Base-by-base conservation (phyloP, 35 echinoderm and acorn worm species). In the Heliocidaris erythrogramma region DNA sequence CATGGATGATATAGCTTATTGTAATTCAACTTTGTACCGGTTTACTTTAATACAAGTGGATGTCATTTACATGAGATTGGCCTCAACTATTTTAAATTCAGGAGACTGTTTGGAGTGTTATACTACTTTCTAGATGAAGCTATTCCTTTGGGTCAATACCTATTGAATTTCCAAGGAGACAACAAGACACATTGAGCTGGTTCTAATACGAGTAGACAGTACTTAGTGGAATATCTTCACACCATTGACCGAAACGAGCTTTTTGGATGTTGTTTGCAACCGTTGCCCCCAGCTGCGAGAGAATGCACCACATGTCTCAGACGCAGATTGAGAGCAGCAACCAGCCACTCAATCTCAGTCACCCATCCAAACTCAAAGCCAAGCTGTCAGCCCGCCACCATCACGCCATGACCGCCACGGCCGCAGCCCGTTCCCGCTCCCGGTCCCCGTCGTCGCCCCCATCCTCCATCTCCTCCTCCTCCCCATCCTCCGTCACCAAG, bases 221-320 rank as follows among this genome's bases (percentile, higher is more conserved):
- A 21, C 24, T 78, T n/a, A 42, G 65, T 78, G 65, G 65, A 78
- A 78, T 78, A 78, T 78, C 65, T 78, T 78, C 65, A 27, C 65
- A 27, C 65, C 21, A 24, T 78, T 78, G 27, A 7, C 18, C 4
- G 8, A 78, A 78, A 18, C 1, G 65, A 78, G 0, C 65, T 21
- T 8, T 78, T 78, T n/a, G 65, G 65, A 78, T 78, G 65, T 78
- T 78, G 65, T 78, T 27, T 78, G 65, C 65, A n/a, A 78, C 21
- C 65, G 21, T 78, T 78, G 65, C 65, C 65, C 14, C 65, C 65
- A 78, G 65, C 27, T 78, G 17, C 65, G 65, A 78, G 32, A 90
- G 56, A 90, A 95, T 95, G 94, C 90, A 95, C 94, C 88, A 91
- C 95, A 96, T 96, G 95, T 94, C 95, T 27, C 49, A 96, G 29